A percentile compares a stretch with the other conserved stretches of the same genome.
These are phyloP conservation scores for Falco novaeseelandiae DNA, from an alignment of 2,797 vertebrate genomes.

Conservation along the genomic window DNA sequence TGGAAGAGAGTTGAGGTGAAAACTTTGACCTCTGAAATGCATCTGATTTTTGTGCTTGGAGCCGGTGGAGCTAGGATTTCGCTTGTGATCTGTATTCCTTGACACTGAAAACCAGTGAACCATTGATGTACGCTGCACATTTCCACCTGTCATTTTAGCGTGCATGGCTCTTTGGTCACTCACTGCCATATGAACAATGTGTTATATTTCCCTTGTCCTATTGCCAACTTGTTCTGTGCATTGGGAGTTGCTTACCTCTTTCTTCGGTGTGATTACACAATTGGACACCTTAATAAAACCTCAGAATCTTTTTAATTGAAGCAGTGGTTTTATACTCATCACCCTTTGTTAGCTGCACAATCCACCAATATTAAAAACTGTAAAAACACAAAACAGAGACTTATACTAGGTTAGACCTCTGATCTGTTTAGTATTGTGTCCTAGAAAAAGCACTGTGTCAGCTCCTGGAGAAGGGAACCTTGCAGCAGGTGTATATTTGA, in stretches of 20 bases:
- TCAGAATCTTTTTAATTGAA: background rate
- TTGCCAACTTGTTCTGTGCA: background rate
- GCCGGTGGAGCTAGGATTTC: background rate
- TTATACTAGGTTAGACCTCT: background rate
- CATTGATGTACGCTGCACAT: background rate
- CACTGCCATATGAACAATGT: background rate
- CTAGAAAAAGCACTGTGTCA: background rate
- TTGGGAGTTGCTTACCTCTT: background rate
- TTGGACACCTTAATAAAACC: background rate
- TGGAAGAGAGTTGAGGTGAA: background rate
- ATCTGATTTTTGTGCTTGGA: background rate
- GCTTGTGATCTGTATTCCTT: background rate
- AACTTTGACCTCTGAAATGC: background rate
- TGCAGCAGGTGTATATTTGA: background rate
- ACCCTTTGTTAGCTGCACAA: background rate
- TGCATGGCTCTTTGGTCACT: background rate
- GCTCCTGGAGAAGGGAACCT: background rate
- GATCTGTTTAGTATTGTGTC: background rate
- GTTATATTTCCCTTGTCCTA: background rate
- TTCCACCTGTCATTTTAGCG: background rate
- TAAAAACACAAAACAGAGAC: background rate
- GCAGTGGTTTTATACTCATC: background rate
- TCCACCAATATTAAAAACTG: rapidly evolving
- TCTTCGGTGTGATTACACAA: background rate
- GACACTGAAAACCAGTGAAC: background rate